Evolutionary conservation across 2,888 invertebrate species (phyloP).

Genomic region (Muscina levida): DNA sequence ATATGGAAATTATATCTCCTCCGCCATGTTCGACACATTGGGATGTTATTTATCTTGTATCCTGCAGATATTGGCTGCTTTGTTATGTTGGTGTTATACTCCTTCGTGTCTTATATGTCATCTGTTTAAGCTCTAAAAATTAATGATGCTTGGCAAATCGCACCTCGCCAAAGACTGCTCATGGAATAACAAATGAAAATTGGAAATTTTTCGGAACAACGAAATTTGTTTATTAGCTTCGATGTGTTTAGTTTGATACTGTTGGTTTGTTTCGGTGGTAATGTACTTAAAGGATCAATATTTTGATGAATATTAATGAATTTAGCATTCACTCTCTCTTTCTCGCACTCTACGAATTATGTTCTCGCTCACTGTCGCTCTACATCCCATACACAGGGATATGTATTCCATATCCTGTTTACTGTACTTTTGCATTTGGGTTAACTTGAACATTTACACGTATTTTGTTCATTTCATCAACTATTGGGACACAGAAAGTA

Average conservation of each 20-base stretch:
- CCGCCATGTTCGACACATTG: not conserved
- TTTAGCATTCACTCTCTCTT: constrained; percentile 23
- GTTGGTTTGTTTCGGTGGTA: constrained; percentile 7
- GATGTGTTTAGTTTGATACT: not conserved
- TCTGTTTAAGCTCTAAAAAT: constrained; percentile 69
- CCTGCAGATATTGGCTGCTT: constrained; percentile 22
- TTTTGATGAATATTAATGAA: constrained; percentile 65
- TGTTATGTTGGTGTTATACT: not conserved
- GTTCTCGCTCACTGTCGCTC: not conserved
- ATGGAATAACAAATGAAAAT: constrained; percentile 31
- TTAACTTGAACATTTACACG: constrained; percentile 35
- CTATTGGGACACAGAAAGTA: constrained; percentile 24
- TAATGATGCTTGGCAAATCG: constrained; percentile 62
- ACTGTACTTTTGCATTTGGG: constrained; percentile 9
- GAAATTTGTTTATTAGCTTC: constrained; percentile 31
- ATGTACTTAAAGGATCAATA: constrained; percentile 61
- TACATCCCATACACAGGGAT: not conserved
- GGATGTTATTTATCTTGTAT: constrained; percentile 7
- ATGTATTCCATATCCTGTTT: not conserved
- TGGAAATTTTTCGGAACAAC: constrained; percentile 27
- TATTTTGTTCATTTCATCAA: constrained; percentile 27
- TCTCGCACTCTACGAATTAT: too few species aligned
- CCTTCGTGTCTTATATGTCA: constrained; percentile 54
- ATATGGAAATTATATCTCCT: constrained; percentile 1
- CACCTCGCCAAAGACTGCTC: constrained; percentile 6